These are phyloP conservation scores for Congeria kusceri DNA, from an alignment of 2,888 invertebrate species.

Conservation along the genomic window DNA sequence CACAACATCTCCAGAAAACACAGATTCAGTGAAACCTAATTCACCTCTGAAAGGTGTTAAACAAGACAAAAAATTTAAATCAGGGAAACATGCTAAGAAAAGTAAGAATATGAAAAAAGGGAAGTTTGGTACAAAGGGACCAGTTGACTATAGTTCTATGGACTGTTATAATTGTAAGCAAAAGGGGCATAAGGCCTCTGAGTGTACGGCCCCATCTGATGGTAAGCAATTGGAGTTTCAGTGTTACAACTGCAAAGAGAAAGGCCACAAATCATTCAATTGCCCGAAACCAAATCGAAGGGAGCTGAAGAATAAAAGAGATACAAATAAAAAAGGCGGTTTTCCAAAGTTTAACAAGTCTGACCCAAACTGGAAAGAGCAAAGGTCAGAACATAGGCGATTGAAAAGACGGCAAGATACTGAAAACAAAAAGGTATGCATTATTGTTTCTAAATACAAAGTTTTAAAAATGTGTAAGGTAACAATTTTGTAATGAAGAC, in stretches of 20 bases:
- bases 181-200: constrained; percentile 92
- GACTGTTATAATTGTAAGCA: constrained; percentile 93
- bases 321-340: constrained; percentile 25
- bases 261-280: constrained; percentile 42
- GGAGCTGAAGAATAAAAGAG: neutral
- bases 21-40: constrained; percentile 16
- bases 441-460: too few relatives aligned
- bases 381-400: constrained; percentile 71
- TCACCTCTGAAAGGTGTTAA: constrained; percentile 23
- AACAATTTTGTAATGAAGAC: too few relatives aligned
- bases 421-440: constrained; percentile 63
- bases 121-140: constrained; percentile 18
- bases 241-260: constrained; percentile 28
- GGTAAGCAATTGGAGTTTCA: constrained; percentile 23
- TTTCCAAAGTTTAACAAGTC: constrained; percentile 34
- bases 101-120: constrained; percentile 7
- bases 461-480: too few relatives aligned
- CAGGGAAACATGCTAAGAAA: constrained; percentile 16
- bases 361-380: constrained; percentile 58
- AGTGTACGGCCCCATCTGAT: constrained; percentile 89
- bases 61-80: constrained; percentile 28
- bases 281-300: constrained; percentile 23
- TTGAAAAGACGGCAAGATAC: constrained; percentile 67
- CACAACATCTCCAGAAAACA: neutral
- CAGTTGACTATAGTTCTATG: constrained; percentile 71